These are phyloP conservation scores for Trichogramma evanescens DNA, from an alignment of 2,888 invertebrate genomes.

Conservation along the genomic window DNA sequence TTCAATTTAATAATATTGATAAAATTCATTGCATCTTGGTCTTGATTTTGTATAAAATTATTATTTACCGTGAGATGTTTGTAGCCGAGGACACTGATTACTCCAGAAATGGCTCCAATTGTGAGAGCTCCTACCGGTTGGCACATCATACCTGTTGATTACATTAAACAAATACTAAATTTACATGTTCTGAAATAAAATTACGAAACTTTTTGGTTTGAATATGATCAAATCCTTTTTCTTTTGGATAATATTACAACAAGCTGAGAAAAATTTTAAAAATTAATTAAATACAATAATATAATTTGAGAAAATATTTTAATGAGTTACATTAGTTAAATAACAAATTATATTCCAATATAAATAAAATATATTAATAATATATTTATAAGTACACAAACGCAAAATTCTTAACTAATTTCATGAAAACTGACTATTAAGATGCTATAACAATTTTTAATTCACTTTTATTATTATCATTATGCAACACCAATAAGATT, in stretches of 20 bases:
- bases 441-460: too few relatives aligned
- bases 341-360: too few relatives aligned
- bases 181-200: not conserved
- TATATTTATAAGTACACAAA: too few relatives aligned
- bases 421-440: too few relatives aligned
- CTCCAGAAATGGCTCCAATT: constrained; percentile 71
- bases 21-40: constrained; percentile 3
- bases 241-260: not conserved
- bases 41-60: too few relatives aligned
- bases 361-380: too few relatives aligned
- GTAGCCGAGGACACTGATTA: constrained; percentile 76
- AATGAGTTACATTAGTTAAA: too few relatives aligned
- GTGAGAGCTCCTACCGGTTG: constrained; percentile 76
- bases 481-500: too few relatives aligned
- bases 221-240: not conserved
- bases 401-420: too few relatives aligned
- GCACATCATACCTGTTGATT: constrained; percentile 56
- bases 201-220: not conserved
- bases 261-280: not conserved
- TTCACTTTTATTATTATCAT: too few relatives aligned
- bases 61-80: constrained; percentile 61
- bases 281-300: not conserved
- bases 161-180: not conserved
- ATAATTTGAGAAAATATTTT: too few relatives aligned
- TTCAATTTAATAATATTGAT: too few relatives aligned